Conservation (phyloP, 1,140 invertebrate species). For the Mizuhopecten yessoensis region DNA sequence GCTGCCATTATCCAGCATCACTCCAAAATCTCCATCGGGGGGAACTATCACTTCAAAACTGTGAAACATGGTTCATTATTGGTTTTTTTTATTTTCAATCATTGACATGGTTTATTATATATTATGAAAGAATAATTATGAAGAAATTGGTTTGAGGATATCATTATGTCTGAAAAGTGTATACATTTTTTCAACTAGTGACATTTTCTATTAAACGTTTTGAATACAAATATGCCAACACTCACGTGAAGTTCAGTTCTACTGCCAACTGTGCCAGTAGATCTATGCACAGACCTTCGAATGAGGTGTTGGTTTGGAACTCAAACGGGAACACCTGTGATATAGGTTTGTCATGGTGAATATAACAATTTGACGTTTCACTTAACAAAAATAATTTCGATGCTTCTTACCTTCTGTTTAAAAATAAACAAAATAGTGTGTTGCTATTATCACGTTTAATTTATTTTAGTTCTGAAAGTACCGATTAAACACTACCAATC, state of each 20-base stretch:
- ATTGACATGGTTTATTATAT: no score
- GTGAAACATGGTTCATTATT: no score
- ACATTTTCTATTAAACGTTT: no score
- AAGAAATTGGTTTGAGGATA: no score
- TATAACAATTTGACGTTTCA: background rate
- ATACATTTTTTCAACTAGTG: no score
- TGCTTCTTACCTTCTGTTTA: background rate
- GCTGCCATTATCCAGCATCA: constrained; percentile 3
- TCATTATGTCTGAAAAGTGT: no score
- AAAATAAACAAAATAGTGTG: no score
- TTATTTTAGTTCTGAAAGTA: no score
- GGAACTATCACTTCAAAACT: background rate
- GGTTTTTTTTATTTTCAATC: no score
- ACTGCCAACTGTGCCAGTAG: background rate
- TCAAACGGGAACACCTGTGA: background rate
- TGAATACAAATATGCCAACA: background rate
- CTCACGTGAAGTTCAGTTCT: background rate
- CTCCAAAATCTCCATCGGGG: constrained; percentile 10
- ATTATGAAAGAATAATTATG: no score
- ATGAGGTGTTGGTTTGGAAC: background rate
- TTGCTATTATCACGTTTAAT: no score
- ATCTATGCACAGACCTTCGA: constrained; percentile 12
- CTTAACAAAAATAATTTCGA: background rate
- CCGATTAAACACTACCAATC: no score
- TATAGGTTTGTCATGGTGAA: background rate